Conservation (phyloP, 2,888 invertebrate genomes). For the Drosophila koepferae region DNA sequence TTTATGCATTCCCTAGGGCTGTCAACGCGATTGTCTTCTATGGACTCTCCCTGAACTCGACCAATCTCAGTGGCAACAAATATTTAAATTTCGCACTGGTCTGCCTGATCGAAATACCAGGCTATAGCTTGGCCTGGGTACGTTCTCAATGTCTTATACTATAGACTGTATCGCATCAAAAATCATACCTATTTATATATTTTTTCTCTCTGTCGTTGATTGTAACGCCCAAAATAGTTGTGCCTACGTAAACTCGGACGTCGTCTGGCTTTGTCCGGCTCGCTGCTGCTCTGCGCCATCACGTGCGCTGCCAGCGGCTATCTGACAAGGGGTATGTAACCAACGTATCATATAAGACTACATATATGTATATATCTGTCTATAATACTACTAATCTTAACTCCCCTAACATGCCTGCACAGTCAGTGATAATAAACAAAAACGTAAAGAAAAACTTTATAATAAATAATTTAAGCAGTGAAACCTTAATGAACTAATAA, state of each 20-base stretch:
- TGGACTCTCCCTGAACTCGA: conserved; percentile 89
- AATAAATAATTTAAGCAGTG: background rate
- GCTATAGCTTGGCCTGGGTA: conserved; percentile 86
- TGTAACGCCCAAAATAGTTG: conserved; percentile 80
- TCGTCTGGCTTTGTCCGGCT: conserved; percentile 86
- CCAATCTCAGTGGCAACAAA: conserved; percentile 88
- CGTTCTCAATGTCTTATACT: conserved; percentile 22
- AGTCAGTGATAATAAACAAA: conserved; percentile 66
- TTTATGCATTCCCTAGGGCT: conserved; percentile 82
- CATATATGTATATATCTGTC: background rate
- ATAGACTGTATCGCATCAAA: background rate
- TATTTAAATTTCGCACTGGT: conserved; percentile 89
- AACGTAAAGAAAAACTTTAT: conserved; percentile 52
- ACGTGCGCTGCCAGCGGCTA: conserved; percentile 87
- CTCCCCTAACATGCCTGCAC: conserved; percentile 37
- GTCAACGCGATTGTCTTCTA: conserved; percentile 90
- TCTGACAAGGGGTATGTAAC: conserved; percentile 85
- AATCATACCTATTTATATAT: conserved; percentile 2
- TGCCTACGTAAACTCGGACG: conserved; percentile 86
- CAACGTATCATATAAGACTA: background rate
- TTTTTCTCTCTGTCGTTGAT: conserved; percentile 2
- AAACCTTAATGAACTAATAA: background rate
- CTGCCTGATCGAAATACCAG: conserved; percentile 88
- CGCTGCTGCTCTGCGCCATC: conserved; percentile 86
- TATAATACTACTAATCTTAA: background rate